Conservation (phyloP, 1,140 invertebrate genomes). For the Ylistrum balloti region DNA sequence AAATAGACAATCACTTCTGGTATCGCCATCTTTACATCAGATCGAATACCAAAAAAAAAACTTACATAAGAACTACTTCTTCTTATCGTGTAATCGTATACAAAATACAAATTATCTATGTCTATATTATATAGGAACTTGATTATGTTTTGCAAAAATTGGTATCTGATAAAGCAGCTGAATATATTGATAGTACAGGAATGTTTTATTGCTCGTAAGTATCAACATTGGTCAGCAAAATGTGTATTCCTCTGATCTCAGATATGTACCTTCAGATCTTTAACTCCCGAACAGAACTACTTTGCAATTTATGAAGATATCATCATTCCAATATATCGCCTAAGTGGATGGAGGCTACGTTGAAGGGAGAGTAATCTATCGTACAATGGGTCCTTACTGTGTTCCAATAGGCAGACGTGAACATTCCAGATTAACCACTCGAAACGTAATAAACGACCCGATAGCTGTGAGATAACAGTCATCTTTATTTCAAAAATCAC, state of each 20-base stretch:
- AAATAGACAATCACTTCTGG: no score
- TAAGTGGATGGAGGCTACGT: neutral
- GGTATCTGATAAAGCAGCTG: no score
- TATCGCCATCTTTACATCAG: no score
- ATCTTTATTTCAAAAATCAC: constrained; percentile 36
- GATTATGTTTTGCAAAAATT: no score
- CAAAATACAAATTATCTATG: no score
- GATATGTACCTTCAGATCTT: neutral
- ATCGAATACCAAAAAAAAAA: no score
- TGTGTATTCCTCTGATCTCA: constrained; percentile 25
- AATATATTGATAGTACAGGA: no score
- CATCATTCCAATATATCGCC: constrained; percentile 16
- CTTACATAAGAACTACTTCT: no score
- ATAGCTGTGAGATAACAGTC: neutral
- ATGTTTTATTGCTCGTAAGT: no score
- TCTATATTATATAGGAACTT: no score
- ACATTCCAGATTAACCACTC: constrained; percentile 14
- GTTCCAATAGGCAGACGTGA: neutral
- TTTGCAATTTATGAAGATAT: constrained; percentile 14
- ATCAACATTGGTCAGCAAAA: constrained; percentile 11
- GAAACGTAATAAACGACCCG: constrained; percentile 16
- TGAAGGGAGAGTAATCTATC: neutral
- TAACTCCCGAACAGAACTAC: constrained; percentile 27
- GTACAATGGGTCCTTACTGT: neutral
- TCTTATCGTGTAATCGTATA: no score